These are phyloP conservation scores for Drosophila rufa DNA, from an alignment of 1,140 invertebrate species.

Conservation along the genomic window DNA sequence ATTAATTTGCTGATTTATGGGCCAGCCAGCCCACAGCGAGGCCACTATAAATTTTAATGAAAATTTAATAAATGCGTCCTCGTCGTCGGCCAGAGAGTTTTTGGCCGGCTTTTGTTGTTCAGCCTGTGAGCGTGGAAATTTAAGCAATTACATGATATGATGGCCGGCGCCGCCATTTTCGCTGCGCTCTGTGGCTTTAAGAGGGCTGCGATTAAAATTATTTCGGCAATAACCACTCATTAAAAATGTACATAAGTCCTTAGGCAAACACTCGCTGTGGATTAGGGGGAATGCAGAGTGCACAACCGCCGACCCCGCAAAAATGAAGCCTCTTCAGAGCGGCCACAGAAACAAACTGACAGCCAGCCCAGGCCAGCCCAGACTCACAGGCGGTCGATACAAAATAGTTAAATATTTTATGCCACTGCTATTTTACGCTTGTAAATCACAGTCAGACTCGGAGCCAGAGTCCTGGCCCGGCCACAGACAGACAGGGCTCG, in stretches of 20 bases:
- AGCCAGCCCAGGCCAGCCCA: slow-evolving; percentile 2
- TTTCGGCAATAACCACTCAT: slow-evolving; percentile 44
- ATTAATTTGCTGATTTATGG: slow-evolving; percentile 81
- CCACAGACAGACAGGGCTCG: slow-evolving; percentile 55
- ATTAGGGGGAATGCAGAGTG: slow-evolving; percentile 34
- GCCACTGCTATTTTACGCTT: slow-evolving; percentile 78
- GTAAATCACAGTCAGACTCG: slow-evolving; percentile 59
- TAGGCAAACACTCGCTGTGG: slow-evolving; percentile 12
- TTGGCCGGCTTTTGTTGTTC: slow-evolving; percentile 40
- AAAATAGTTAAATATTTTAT: slow-evolving; percentile 75
- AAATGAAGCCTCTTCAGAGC: slow-evolving; percentile 55
- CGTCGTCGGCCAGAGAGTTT: slow-evolving; percentile 32
- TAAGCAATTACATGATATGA: slow-evolving; percentile 29
- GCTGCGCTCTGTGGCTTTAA: slow-evolving; percentile 32
- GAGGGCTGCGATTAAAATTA: slow-evolving; percentile 20
- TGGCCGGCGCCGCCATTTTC: slow-evolving; percentile 1
- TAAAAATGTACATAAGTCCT: slow-evolving; percentile 42
- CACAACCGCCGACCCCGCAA: slow-evolving; percentile 49
- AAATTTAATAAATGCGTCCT: slow-evolving; percentile 74
- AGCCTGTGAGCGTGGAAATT: slow-evolving; percentile 17
- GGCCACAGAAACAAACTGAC: slow-evolving; percentile 54
- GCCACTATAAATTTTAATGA: slow-evolving; percentile 75
- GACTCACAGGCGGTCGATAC: slow-evolving; percentile 54
- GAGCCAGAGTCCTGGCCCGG: slow-evolving; percentile 53
- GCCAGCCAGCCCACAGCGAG: slow-evolving; percentile 45